These are phyloP conservation scores for Sitta carolinensis DNA, from an alignment of 2,797 vertebrate genomes.

Conservation along the genomic window DNA sequence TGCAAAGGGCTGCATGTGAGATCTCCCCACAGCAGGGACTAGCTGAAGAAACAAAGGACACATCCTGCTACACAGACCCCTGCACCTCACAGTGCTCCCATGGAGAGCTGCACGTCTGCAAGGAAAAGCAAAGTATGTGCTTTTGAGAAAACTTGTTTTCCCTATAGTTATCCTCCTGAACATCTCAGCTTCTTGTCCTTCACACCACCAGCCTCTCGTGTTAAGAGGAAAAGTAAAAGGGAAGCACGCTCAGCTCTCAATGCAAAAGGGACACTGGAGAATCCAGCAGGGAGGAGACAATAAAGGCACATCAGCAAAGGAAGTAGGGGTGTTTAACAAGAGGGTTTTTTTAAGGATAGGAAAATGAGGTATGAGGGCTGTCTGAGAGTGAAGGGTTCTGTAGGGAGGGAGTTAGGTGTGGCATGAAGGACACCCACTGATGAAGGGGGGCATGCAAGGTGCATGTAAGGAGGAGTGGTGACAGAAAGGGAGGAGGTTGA, in stretches of 20 bases:
- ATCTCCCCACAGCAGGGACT: not conserved
- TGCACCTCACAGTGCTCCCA: not conserved
- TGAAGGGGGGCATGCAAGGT: not conserved
- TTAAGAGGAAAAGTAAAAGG: not conserved
- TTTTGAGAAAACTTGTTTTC: not conserved
- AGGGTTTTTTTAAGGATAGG: not conserved
- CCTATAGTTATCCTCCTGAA: not conserved
- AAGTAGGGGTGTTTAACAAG: not conserved
- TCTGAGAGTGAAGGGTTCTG: not conserved
- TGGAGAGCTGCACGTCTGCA: not conserved
- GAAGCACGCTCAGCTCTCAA: not conserved
- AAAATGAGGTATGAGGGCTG: not conserved
- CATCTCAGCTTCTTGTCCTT: not conserved
- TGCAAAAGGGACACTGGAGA: not conserved
- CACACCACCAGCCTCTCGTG: not conserved
- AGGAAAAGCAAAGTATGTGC: not conserved
- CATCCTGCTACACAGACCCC: not conserved
- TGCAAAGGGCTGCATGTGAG: not conserved
- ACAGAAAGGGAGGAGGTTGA: not conserved
- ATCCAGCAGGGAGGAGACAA: not conserved
- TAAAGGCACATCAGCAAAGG: not conserved
- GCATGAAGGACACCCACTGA: not conserved
- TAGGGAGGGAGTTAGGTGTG: not conserved
- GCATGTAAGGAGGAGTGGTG: not conserved
- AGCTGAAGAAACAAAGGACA: not conserved